A percentile compares a stretch with the other conserved stretches of the same genome.
Evolutionary conservation across 1,140 invertebrate genomes (phyloP).

Genomic region (Caerostris extrusa): DNA sequence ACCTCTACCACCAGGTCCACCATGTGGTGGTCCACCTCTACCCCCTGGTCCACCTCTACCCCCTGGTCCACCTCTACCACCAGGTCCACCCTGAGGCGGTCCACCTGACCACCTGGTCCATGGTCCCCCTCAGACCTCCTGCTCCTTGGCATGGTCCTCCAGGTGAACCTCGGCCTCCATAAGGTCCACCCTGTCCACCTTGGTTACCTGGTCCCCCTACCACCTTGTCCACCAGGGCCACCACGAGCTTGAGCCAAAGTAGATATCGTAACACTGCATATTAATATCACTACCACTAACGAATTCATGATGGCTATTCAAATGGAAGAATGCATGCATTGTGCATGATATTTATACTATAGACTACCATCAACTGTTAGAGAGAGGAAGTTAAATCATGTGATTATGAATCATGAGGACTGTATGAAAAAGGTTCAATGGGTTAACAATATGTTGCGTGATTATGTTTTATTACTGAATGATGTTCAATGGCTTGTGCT

Average conservation of each 20-base stretch:
- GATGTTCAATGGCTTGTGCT: too few relatives aligned
- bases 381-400: too few relatives aligned
- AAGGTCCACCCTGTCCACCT: neutral
- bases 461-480: too few relatives aligned
- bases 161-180: neutral
- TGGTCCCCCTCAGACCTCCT: too few relatives aligned
- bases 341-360: too few relatives aligned
- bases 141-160: neutral
- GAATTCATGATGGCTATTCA: neutral
- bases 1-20: neutral
- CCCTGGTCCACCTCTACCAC: neutral
- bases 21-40: neutral
- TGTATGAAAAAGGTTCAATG: too few relatives aligned
- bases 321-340: neutral
- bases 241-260: neutral
- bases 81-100: too few relatives aligned
- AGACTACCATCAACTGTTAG: too few relatives aligned
- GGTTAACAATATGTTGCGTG: too few relatives aligned
- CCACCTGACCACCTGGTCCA: neutral
- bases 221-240: neutral
- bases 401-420: too few relatives aligned
- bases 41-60: neutral
- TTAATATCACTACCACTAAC: neutral
- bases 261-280: neutral
- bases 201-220: too few relatives aligned